Conservation (phyloP, 2,888 invertebrate species). For the Melipona bicolor region DNA sequence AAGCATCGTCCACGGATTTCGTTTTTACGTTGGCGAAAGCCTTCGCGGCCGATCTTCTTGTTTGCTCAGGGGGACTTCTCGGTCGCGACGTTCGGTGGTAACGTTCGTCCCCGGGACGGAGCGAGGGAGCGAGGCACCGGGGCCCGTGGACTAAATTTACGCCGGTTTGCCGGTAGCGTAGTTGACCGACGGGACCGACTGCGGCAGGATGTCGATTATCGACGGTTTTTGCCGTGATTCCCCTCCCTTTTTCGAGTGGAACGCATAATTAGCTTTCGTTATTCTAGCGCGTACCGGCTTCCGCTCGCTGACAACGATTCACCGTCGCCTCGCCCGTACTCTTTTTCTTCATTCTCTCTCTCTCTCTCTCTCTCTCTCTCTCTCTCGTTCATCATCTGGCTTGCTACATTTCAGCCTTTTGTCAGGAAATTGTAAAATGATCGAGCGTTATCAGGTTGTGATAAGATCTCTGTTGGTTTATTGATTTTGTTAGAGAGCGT, state of each 20-base stretch:
- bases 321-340: conserved; percentile 19
- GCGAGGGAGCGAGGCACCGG: conserved; percentile 5
- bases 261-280: conserved; percentile 83
- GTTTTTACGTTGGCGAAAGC: conserved; percentile 62
- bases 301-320: conserved; percentile 70
- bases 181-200: conserved; percentile 76
- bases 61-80: conserved; percentile 65
- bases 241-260: conserved; percentile 72
- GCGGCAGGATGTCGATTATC: conserved; percentile 83
- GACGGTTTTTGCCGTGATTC: conserved; percentile 80
- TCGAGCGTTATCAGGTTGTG: not conserved
- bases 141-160: conserved; percentile 64
- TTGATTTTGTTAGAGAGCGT: too few species aligned
- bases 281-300: conserved; percentile 80
- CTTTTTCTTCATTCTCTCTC: conserved; percentile 4
- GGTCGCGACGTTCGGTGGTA: conserved; percentile 53
- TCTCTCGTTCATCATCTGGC: not conserved
- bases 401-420: not conserved
- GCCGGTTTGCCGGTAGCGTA: conserved; percentile 56
- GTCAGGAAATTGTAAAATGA: conserved; percentile 43
- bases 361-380: conserved; percentile 24
- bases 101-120: conserved; percentile 18
- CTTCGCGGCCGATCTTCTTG: conserved; percentile 67
- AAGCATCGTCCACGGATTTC: conserved; percentile 66
- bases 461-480: not conserved